Percentiles rank a stretch among this genome's conserved stretches.
Conservation (phyloP, 2,888 invertebrate species). For the Agrotis exclamationis region DNA sequence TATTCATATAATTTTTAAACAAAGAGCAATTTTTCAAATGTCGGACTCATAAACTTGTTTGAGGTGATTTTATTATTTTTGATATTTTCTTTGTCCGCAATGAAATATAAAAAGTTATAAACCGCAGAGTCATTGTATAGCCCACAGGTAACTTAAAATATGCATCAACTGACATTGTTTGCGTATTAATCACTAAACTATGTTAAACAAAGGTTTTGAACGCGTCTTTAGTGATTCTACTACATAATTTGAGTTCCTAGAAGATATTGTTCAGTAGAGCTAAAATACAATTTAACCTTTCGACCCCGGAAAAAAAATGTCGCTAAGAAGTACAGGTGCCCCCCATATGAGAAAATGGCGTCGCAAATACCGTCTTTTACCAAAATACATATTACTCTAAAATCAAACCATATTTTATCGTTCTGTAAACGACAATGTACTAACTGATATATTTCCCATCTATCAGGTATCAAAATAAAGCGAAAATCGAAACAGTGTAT, state of each 20-base stretch:
- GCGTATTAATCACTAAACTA: constrained; percentile 18
- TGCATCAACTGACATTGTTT: constrained; percentile 4
- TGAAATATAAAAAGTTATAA: background rate
- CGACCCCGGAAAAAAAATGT: too few relatives aligned
- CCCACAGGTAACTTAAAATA: constrained; percentile 5
- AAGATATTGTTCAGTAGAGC: background rate
- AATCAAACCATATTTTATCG: too few relatives aligned
- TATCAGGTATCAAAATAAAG: too few relatives aligned
- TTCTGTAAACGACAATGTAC: too few relatives aligned
- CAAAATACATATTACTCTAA: too few relatives aligned
- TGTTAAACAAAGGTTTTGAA: background rate
- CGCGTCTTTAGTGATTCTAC: background rate
- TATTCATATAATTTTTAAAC: background rate
- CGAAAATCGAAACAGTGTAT: too few relatives aligned
- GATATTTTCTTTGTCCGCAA: background rate
- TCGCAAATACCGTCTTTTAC: too few relatives aligned
- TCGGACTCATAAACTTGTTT: background rate
- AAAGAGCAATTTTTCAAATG: background rate
- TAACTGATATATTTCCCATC: too few relatives aligned
- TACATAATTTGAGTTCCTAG: background rate
- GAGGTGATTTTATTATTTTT: background rate
- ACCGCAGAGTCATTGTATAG: constrained; percentile 29
- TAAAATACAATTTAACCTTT: background rate
- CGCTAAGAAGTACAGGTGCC: too few relatives aligned
- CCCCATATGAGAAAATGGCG: too few relatives aligned